phyloP scores from a whole-genome alignment of 1,140 invertebrate species.

The Dendrolimus kikuchii region DNA sequence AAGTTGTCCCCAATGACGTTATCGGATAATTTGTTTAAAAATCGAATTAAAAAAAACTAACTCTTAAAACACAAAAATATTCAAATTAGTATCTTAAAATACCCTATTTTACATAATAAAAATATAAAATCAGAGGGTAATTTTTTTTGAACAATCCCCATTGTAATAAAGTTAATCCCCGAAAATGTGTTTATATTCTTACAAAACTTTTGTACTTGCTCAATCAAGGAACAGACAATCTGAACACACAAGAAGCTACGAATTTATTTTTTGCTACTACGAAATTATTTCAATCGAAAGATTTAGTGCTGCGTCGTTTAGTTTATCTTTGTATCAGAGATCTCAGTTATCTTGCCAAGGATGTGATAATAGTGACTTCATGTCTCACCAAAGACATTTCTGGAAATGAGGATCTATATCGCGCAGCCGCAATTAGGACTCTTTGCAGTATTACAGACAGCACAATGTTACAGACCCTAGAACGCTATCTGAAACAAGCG shows the following conservation, averaged over 20 bases:
- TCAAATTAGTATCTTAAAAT: too few relatives aligned
- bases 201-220: conserved; percentile 97
- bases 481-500: conserved; percentile 99
- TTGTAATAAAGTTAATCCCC: conserved; percentile 95
- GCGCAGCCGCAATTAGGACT: conserved; percentile 96
- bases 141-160: too few relatives aligned
- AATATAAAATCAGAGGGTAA: too few relatives aligned
- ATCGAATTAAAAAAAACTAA: too few relatives aligned
- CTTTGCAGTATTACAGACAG: conserved; percentile 97
- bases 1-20: too few relatives aligned
- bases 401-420: conserved; percentile 95
- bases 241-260: conserved; percentile 95
- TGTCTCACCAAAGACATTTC: conserved; percentile 99
- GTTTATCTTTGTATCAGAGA: conserved; percentile 98
- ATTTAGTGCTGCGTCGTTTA: conserved; percentile 92
- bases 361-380: conserved; percentile 99
- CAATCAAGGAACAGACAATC: conserved; percentile 85
- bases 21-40: too few relatives aligned
- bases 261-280: conserved; percentile 99
- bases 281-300: conserved; percentile 97
- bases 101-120: too few relatives aligned
- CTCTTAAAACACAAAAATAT: too few relatives aligned
- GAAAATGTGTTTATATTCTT: conserved; percentile 95
- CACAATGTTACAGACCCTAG: conserved; percentile 96
- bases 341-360: conserved; percentile 94